Evolutionary conservation across 2,888 invertebrate genomes (phyloP).

Genomic region (Trypoxylon attenuatum): DNA sequence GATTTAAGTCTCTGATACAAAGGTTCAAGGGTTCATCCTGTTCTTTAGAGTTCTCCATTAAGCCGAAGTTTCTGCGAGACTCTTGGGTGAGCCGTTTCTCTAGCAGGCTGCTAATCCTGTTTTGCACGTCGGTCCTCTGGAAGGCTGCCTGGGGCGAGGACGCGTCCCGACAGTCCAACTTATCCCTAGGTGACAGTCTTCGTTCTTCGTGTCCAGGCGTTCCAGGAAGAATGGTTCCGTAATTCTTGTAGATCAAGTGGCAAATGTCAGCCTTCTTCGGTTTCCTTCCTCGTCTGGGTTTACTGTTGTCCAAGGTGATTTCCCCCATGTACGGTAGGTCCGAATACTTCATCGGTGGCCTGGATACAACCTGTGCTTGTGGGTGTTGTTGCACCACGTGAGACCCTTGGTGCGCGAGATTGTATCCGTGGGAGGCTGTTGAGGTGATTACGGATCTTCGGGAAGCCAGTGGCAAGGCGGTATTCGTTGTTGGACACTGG

Average conservation of each 20-base stretch:
- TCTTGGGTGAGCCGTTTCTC: conserved; percentile 84
- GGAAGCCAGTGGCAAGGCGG: conserved; percentile 36
- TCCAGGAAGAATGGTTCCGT: conserved; percentile 89
- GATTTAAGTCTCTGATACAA: conserved; percentile 86
- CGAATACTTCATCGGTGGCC: conserved; percentile 81
- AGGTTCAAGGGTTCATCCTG: conserved; percentile 88
- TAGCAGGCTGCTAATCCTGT: conserved; percentile 82
- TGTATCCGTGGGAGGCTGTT: conserved; percentile 53
- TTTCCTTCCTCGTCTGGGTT: conserved; percentile 89
- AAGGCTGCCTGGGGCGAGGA: conserved; percentile 61
- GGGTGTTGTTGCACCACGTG: too few species aligned
- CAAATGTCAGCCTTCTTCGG: conserved; percentile 95
- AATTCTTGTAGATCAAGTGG: conserved; percentile 93
- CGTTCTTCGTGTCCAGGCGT: conserved; percentile 79
- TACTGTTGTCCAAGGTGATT: conserved; percentile 91
- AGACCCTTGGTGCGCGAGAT: conserved; percentile 41
- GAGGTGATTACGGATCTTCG: conserved; percentile 70
- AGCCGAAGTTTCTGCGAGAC: conserved; percentile 75
- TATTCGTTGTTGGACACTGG: conserved; percentile 20
- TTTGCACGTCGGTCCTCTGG: conserved; percentile 81
- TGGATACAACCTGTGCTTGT: conserved; percentile 61
- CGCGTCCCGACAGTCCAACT: conserved; percentile 52
- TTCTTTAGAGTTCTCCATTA: conserved; percentile 73
- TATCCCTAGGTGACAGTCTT: conserved; percentile 54
- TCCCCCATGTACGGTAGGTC: conserved; percentile 95